phyloP scores from a whole-genome alignment of 2,113 vertebrate species.

The Elgaria multicarinata region DNA sequence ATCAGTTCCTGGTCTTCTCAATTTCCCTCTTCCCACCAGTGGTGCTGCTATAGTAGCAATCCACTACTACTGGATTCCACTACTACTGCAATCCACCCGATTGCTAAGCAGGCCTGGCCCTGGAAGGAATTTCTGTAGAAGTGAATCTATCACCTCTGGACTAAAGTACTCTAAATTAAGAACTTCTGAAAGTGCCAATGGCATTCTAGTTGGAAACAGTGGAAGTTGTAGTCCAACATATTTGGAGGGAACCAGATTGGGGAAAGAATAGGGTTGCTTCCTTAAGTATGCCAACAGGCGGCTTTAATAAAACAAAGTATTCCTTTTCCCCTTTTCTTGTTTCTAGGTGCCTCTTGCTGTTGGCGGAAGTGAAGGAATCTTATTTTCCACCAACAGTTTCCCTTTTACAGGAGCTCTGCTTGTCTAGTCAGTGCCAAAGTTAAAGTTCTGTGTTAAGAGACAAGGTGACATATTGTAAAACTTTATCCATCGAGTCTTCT shows the following conservation, averaged over 20 bases:
- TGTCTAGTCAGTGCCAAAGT: background rate
- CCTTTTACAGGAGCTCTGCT: background rate
- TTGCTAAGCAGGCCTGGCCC: too few species aligned
- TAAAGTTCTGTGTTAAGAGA: background rate
- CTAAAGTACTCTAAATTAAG: conserved; percentile 29
- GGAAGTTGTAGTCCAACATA: background rate
- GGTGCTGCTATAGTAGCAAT: too few species aligned
- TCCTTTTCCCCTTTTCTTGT: conserved; percentile 32
- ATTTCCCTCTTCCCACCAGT: background rate
- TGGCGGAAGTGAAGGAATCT: background rate
- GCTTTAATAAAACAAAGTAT: conserved; percentile 34
- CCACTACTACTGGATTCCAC: too few species aligned
- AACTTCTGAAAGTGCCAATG: background rate
- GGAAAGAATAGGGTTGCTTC: background rate
- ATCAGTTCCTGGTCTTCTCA: background rate
- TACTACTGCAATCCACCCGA: too few species aligned
- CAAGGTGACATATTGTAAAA: background rate
- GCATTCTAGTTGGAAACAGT: background rate
- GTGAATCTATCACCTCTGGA: background rate
- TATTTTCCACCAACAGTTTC: conserved; percentile 7
- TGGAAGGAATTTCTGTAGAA: background rate
- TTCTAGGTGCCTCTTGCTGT: conserved; percentile 25
- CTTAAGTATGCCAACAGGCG: background rate
- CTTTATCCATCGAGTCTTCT: background rate
- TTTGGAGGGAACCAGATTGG: background rate